A percentile compares a stretch with the other conserved stretches of the same genome.
Evolutionary conservation across 2,113 vertebrate genomes (phyloP).

Genomic region (Ptilonorhynchus violaceus): DNA sequence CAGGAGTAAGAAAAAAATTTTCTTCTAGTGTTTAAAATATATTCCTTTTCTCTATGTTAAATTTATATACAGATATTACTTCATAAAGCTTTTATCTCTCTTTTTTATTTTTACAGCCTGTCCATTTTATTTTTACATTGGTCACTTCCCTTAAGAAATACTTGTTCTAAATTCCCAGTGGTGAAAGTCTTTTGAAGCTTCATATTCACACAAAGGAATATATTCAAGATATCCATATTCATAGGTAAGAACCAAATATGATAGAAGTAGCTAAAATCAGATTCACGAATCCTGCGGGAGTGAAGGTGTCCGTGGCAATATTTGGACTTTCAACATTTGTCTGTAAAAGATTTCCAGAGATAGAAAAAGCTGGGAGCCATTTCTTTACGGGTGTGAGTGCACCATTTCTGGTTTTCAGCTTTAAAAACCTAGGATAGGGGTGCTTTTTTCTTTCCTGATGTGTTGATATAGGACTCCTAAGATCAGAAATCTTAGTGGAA

Average conservation of each 20-base stretch:
- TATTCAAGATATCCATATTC: not conserved
- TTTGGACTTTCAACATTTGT: not conserved
- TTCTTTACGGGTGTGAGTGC: not conserved
- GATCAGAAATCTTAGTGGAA: not conserved
- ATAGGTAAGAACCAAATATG: not conserved
- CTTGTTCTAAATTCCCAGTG: not conserved
- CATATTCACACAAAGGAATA: not conserved
- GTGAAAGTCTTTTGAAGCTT: not conserved
- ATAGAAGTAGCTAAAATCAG: not conserved
- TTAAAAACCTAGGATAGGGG: rapidly evolving
- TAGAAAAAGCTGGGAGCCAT: rapidly evolving
- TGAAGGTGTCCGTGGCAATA: not conserved
- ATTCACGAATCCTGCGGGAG: not conserved
- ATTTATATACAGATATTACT: not conserved
- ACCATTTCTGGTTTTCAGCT: not conserved
- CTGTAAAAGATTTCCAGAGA: not conserved
- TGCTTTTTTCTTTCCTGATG: not conserved
- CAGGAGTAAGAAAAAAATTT: not conserved
- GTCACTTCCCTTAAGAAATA: not conserved
- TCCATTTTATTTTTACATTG: not conserved
- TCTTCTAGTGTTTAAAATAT: not conserved
- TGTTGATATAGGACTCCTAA: rapidly evolving
- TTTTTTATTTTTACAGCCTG: not conserved
- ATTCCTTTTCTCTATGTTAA: not conserved
- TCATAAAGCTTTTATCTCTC: not conserved